These are phyloP conservation scores for Bombyx huttoni DNA, from an alignment of 2,888 invertebrate species.

Conservation along the genomic window DNA sequence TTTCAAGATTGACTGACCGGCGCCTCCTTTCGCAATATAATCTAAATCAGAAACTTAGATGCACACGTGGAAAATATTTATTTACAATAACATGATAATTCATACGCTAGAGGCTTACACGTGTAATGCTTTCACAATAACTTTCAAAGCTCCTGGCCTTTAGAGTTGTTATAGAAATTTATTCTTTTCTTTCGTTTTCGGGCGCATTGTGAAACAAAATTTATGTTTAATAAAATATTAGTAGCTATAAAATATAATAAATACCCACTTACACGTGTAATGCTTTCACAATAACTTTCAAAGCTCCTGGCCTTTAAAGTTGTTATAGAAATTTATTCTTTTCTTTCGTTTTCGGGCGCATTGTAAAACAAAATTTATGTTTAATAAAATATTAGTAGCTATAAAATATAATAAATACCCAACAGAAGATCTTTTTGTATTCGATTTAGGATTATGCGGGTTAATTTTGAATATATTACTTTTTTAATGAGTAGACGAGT, in stretches of 20 bases:
- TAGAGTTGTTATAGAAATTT: not conserved
- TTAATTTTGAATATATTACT: too few species aligned
- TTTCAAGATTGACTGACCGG: too few species aligned
- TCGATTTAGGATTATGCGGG: too few species aligned
- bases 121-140: not conserved
- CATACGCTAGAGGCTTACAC: not conserved
- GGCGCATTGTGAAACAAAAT: not conserved
- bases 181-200: not conserved
- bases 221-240: not conserved
- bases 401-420: too few species aligned
- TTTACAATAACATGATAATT: not conserved
- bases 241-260: too few species aligned
- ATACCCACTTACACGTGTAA: not conserved
- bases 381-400: too few species aligned
- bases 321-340: not conserved
- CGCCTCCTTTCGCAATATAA: too few species aligned
- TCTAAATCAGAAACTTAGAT: too few species aligned
- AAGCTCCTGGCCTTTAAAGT: not conserved
- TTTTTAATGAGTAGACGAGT: too few species aligned
- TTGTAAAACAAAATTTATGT: not conserved
- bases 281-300: not conserved
- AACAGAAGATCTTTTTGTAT: too few species aligned
- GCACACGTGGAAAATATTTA: too few species aligned
- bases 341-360: not conserved
- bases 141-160: not conserved